These are phyloP conservation scores for Drosophila eohydei DNA, from an alignment of 2,888 invertebrate species.

Conservation along the genomic window DNA sequence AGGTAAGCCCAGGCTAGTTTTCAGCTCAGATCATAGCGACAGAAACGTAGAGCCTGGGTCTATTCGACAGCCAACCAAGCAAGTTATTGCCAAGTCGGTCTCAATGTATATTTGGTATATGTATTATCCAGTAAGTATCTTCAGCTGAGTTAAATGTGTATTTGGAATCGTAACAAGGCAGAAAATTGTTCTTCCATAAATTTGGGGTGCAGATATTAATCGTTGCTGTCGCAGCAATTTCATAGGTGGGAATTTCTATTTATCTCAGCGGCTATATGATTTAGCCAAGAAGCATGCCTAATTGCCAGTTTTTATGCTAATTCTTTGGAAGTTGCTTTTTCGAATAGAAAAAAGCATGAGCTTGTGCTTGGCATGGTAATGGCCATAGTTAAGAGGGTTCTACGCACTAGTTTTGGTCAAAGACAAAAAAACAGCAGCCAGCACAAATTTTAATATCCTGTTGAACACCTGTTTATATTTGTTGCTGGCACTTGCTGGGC, in stretches of 20 bases:
- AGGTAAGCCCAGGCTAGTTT: background rate
- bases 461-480: conserved; percentile 71
- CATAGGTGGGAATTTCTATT: conserved; percentile 22
- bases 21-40: background rate
- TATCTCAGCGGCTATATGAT: conserved; percentile 30
- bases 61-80: no score
- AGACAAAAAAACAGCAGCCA: conserved; percentile 11
- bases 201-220: background rate
- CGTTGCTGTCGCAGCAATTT: conserved; percentile 10
- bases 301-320: conserved; percentile 63
- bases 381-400: conserved; percentile 31
- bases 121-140: background rate
- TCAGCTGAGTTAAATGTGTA: background rate
- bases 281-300: conserved; percentile 40
- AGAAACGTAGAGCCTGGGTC: background rate
- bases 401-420: conserved; percentile 60
- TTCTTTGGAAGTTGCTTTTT: conserved; percentile 32
- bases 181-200: background rate
- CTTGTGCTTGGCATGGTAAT: conserved; percentile 62
- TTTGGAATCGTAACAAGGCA: background rate
- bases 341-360: conserved; percentile 13
- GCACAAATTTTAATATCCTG: conserved; percentile 69
- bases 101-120: background rate
- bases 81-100: no score
- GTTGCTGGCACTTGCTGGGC: conserved; percentile 22